Evolutionary conservation across 2,797 vertebrate species (phyloP).

Genomic region (Sebastes trivittatus): DNA sequence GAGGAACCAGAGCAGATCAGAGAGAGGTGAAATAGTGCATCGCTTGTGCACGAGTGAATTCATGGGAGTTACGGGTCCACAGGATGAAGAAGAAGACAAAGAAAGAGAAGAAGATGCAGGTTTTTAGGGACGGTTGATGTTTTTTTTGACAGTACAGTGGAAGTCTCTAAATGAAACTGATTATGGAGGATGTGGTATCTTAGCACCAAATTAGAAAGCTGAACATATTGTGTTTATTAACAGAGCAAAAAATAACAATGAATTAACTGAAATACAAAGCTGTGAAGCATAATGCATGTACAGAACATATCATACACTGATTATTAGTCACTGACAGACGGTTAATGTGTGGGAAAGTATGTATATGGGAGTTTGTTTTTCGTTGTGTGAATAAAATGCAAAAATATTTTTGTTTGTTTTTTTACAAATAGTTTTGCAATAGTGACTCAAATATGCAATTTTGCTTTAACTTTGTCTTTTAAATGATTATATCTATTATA

Average conservation of each 20-base stretch:
- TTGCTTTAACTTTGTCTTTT: background rate
- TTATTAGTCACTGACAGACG: background rate
- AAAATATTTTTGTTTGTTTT: conserved; percentile 10
- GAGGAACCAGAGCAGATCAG: conserved; percentile 6
- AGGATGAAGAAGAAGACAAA: background rate
- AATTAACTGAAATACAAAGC: conserved; percentile 41
- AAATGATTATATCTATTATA: conserved; percentile 3
- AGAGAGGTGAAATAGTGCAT: background rate
- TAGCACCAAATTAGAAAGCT: background rate
- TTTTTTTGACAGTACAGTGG: conserved; percentile 23
- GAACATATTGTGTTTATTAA: background rate
- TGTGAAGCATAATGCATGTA: conserved; percentile 60
- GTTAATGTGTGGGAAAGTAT: background rate
- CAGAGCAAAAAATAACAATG: background rate
- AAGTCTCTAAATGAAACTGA: conserved; percentile 16
- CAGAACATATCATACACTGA: conserved; percentile 34
- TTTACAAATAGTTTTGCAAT: conserved; percentile 27
- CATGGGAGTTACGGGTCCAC: conserved; percentile 42
- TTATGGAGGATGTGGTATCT: background rate
- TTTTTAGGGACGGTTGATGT: conserved; percentile 23
- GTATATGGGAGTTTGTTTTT: background rate
- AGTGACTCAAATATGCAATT: conserved; percentile 22
- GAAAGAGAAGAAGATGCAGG: conserved; percentile 7
- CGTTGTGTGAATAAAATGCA: conserved; percentile 35
- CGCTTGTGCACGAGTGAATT: conserved; percentile 29